Evolutionary conservation across 2,113 vertebrate genomes (phyloP).

Genomic region (Rhinoptilus africanus): DNA sequence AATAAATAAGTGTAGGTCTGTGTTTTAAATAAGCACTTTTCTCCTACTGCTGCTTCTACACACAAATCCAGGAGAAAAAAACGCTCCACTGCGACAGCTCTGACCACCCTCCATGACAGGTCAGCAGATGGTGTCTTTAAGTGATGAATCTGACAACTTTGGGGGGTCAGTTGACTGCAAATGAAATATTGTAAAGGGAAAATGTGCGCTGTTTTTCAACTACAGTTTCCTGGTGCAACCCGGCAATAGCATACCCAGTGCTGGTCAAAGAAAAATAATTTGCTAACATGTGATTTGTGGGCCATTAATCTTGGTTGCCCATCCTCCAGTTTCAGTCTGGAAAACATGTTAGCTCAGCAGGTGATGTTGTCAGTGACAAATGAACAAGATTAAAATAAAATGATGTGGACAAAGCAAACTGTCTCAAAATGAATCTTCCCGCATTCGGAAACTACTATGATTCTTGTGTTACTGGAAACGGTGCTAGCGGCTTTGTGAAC

Average conservation of each 20-base stretch:
- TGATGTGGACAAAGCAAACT: slow-evolving; percentile 44
- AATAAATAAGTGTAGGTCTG: not conserved
- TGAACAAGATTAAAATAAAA: slow-evolving; percentile 64
- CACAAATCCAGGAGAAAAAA: not conserved
- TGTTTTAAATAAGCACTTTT: not conserved
- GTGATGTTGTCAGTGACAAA: slow-evolving; percentile 70
- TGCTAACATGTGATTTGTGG: not conserved
- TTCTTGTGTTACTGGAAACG: not conserved
- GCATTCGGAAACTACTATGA: not conserved
- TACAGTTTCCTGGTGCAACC: not conserved
- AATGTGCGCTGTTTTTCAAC: not conserved
- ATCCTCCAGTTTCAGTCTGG: slow-evolving; percentile 25
- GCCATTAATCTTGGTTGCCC: slow-evolving; percentile 59
- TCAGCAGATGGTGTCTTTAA: slow-evolving; percentile 49
- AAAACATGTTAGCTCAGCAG: slow-evolving; percentile 67
- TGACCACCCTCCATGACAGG: slow-evolving; percentile 13
- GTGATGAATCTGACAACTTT: slow-evolving; percentile 51
- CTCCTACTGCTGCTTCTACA: not conserved
- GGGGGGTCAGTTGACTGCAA: slow-evolving; percentile 9
- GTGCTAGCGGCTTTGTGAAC: not conserved
- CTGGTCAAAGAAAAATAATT: slow-evolving; percentile 48
- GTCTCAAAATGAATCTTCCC: slow-evolving; percentile 21
- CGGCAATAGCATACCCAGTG: not conserved
- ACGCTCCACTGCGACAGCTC: not conserved
- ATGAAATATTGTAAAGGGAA: slow-evolving; percentile 10